These are phyloP conservation scores for Chymomyza caudatula DNA, from an alignment of 2,888 invertebrate genomes.

Conservation along the genomic window DNA sequence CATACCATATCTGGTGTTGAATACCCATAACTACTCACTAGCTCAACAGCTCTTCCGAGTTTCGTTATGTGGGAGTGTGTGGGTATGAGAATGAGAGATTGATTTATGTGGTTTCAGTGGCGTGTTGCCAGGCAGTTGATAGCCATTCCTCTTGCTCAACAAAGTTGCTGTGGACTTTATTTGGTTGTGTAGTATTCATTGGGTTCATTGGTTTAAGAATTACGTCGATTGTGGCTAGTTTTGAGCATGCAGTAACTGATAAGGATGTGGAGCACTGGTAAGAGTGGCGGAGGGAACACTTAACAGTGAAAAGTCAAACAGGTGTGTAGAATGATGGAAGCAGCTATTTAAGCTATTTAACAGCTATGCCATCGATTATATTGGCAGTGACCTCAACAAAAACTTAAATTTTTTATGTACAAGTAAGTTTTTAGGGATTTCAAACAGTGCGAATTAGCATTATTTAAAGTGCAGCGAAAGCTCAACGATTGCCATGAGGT, in stretches of 20 bases:
- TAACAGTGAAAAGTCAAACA: too few species aligned
- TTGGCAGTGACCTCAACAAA: too few species aligned
- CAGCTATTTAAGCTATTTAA: too few species aligned
- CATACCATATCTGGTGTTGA: constrained; percentile 26
- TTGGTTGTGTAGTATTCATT: constrained; percentile 29
- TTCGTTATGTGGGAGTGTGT: neutral
- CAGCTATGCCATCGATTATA: too few species aligned
- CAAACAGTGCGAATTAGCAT: too few species aligned
- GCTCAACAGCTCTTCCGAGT: constrained; percentile 1
- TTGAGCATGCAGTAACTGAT: constrained; percentile 14
- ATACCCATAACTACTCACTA: constrained; percentile 5
- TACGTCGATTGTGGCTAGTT: constrained; percentile 46
- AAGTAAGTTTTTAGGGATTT: too few species aligned
- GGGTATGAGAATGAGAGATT: constrained; percentile 47
- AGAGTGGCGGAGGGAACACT: neutral
- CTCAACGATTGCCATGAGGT: too few species aligned
- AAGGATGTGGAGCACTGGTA: neutral
- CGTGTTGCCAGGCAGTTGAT: constrained; percentile 18
- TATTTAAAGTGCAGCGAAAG: too few species aligned
- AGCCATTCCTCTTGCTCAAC: neutral
- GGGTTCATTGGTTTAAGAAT: constrained; percentile 63
- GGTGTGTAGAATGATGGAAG: too few species aligned
- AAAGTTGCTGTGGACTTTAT: constrained; percentile 26
- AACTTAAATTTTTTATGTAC: too few species aligned
- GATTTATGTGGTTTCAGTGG: constrained; percentile 66